Percentiles rank a stretch among this genome's conserved stretches.
These are phyloP conservation scores for Iselma pallidipennis DNA, from an alignment of 2,888 invertebrate species.

Conservation along the genomic window DNA sequence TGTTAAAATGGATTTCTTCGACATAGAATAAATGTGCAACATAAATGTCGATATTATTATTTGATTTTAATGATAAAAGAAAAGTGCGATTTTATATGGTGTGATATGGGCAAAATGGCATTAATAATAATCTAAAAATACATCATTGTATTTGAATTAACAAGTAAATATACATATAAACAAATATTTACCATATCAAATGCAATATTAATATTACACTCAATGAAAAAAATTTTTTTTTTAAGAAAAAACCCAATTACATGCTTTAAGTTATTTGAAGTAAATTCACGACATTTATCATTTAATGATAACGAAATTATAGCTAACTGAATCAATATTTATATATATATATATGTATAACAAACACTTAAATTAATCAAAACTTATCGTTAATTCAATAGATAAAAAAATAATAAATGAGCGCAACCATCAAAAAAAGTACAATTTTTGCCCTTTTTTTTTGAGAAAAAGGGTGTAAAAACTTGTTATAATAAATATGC, in stretches of 20 bases:
- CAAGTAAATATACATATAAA: background rate
- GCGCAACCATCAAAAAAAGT: background rate
- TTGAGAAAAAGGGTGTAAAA: no score
- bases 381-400: background rate
- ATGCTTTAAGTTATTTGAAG: background rate
- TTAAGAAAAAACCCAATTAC: background rate
- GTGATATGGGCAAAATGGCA: no score
- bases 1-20: background rate
- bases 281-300: background rate
- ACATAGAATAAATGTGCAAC: no score
- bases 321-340: background rate
- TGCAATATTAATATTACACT: background rate
- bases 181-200: background rate
- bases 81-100: no score
- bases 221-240: background rate
- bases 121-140: background rate
- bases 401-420: background rate
- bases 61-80: no score
- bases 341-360: background rate
- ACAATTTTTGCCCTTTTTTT: background rate
- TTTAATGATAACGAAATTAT: background rate
- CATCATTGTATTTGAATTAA: background rate
- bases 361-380: background rate
- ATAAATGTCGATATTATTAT: no score
- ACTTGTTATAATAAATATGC: no score